These are phyloP conservation scores for Pasiphila rectangulata DNA, from an alignment of 2,888 invertebrate genomes.

Conservation along the genomic window DNA sequence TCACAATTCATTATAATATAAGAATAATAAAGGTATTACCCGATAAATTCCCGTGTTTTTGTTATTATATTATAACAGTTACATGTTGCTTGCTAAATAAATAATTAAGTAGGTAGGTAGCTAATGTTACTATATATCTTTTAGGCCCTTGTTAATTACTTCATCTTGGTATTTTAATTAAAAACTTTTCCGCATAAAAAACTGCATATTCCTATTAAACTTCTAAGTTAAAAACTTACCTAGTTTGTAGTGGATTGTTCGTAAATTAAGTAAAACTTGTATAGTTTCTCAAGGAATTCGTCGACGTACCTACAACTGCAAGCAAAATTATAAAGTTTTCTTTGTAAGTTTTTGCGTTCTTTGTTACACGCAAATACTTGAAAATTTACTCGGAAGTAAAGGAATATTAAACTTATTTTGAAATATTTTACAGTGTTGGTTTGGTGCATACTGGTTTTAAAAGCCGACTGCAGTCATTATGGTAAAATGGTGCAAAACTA, in stretches of 20 bases:
- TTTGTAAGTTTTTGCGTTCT: slow-evolving; percentile 27
- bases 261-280: slow-evolving; percentile 47
- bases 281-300: slow-evolving; percentile 44
- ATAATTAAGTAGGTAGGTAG: too few species aligned
- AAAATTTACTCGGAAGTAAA: too few species aligned
- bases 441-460: slow-evolving; percentile 5
- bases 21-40: too few species aligned
- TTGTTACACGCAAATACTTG: slow-evolving; percentile 32
- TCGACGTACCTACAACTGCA: slow-evolving; percentile 33
- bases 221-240: slow-evolving; percentile 28
- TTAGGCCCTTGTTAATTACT: slow-evolving; percentile 4
- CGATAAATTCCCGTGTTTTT: too few species aligned
- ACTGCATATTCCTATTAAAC: slow-evolving; percentile 23
- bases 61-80: too few species aligned
- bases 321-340: slow-evolving; percentile 29
- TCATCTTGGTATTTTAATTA: not conserved
- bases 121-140: too few species aligned
- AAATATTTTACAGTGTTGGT: slow-evolving; percentile 5
- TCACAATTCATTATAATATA: too few species aligned
- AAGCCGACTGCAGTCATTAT: slow-evolving; percentile 10
- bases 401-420: slow-evolving; percentile 17
- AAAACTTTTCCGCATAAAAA: slow-evolving; percentile 13
- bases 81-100: too few species aligned
- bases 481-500: slow-evolving; percentile 2
- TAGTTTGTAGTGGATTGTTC: slow-evolving; percentile 42